Percentiles rank a stretch among this genome's conserved stretches.
Evolutionary conservation across 2,888 invertebrate genomes (phyloP).

Genomic region (Ormyrus nitidulus): DNA sequence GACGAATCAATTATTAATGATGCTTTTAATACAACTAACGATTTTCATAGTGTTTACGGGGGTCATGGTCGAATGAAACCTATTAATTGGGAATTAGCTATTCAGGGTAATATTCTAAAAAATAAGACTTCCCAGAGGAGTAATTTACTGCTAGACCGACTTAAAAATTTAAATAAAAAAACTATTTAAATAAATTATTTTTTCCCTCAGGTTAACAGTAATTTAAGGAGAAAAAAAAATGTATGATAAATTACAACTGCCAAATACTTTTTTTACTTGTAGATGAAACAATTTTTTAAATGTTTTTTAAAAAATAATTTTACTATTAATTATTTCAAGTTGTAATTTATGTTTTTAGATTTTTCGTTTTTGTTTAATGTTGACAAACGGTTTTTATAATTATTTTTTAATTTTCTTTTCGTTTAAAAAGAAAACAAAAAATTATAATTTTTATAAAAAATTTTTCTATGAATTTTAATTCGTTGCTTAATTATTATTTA

Average conservation of each 20-base stretch:
- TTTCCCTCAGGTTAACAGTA: not conserved
- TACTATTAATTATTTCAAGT: too few species aligned
- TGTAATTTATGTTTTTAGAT: too few species aligned
- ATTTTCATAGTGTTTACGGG: constrained; percentile 48
- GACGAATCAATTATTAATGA: not conserved
- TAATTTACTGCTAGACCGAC: constrained; percentile 9
- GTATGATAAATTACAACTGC: too few species aligned
- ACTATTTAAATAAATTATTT: constrained; percentile 11
- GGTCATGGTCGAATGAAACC: constrained; percentile 48
- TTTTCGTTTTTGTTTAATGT: too few species aligned
- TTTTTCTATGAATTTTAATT: too few species aligned
- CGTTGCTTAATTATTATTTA: too few species aligned
- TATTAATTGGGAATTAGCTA: constrained; percentile 52
- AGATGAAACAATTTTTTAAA: too few species aligned
- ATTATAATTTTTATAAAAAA: not conserved
- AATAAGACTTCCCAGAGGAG: too few species aligned
- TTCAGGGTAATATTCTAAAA: not conserved
- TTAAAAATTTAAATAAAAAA: constrained; percentile 7
- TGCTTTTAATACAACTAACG: constrained; percentile 5
- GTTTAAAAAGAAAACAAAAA: not conserved
- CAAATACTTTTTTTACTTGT: too few species aligned
- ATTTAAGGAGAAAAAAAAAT: constrained; percentile 2
- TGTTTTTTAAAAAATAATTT: too few species aligned
- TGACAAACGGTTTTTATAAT: too few species aligned
- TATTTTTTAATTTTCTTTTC: too few species aligned